These are phyloP conservation scores for Cricetomys ansorgei DNA, from an alignment of 2,113 vertebrate genomes.

Conservation along the genomic window DNA sequence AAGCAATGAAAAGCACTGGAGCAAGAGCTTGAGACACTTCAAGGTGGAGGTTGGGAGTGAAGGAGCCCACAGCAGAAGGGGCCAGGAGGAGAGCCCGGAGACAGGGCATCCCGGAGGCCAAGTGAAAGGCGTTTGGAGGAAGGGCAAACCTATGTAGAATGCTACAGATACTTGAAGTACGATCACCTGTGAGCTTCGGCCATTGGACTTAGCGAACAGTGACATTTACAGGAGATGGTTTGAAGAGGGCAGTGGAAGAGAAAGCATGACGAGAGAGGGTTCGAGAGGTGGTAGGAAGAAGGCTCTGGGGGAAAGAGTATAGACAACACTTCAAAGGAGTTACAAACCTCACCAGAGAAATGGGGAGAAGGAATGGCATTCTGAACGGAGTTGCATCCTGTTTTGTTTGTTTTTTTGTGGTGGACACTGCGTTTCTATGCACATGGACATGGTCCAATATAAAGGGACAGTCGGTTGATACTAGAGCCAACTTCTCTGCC, in stretches of 20 bases:
- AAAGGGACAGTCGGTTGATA: neutral
- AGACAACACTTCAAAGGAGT: neutral
- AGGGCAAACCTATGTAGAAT: neutral
- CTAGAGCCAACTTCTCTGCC: neutral
- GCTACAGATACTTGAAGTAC: neutral
- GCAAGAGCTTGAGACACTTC: neutral
- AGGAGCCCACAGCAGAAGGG: neutral
- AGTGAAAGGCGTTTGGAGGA: neutral
- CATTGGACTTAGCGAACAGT: neutral
- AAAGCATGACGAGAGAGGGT: neutral
- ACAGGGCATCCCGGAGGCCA: neutral
- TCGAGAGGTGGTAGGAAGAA: neutral
- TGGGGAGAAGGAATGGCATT: neutral
- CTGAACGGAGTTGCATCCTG: neutral
- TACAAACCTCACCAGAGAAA: neutral
- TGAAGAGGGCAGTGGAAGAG: neutral
- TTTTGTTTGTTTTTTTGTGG: neutral
- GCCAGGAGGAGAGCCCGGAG: neutral
- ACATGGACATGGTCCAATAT: neutral
- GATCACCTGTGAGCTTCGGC: neutral
- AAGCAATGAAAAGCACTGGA: neutral
- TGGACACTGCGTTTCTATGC: neutral
- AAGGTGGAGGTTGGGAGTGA: neutral
- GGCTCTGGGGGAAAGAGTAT: neutral
- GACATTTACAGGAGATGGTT: conserved; percentile 5